These are phyloP conservation scores for Cossypha polioptera DNA, from an alignment of 2,797 vertebrate species.

Conservation along the genomic window DNA sequence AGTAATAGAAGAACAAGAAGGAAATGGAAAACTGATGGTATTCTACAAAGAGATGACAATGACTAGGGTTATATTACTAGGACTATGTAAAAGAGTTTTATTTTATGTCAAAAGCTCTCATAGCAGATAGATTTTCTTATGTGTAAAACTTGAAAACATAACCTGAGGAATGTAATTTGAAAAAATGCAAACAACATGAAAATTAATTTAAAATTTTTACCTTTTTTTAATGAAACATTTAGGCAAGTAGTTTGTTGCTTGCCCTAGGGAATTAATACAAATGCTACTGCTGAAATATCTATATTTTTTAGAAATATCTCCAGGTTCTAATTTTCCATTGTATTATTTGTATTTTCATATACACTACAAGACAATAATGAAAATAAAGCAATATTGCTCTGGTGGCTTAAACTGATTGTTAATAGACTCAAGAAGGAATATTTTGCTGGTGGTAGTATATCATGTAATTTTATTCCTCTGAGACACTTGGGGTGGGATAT, in stretches of 20 bases:
- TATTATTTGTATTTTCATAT: not conserved
- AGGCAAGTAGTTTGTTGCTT: not conserved
- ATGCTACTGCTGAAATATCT: not conserved
- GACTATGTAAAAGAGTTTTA: not conserved
- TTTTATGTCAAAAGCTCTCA: not conserved
- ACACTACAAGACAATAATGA: not conserved
- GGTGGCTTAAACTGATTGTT: not conserved
- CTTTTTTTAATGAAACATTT: not conserved
- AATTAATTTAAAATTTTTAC: not conserved
- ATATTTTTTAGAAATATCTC: not conserved
- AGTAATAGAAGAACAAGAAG: not conserved
- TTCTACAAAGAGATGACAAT: not conserved
- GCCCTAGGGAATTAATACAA: not conserved
- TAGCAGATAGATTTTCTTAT: not conserved
- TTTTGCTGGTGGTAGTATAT: not conserved
- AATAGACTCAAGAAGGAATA: not conserved
- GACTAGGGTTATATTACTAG: not conserved
- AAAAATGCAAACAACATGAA: not conserved
- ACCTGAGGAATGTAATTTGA: not conserved
- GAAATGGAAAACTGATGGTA: not conserved
- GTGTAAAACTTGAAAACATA: not conserved
- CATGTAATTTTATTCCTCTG: not conserved
- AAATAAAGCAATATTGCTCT: not conserved
- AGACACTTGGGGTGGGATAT: not conserved
- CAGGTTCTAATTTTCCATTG: not conserved